Evolutionary conservation across 2,113 vertebrate genomes (phyloP).

Genomic region (Kryptolebias marmoratus): DNA sequence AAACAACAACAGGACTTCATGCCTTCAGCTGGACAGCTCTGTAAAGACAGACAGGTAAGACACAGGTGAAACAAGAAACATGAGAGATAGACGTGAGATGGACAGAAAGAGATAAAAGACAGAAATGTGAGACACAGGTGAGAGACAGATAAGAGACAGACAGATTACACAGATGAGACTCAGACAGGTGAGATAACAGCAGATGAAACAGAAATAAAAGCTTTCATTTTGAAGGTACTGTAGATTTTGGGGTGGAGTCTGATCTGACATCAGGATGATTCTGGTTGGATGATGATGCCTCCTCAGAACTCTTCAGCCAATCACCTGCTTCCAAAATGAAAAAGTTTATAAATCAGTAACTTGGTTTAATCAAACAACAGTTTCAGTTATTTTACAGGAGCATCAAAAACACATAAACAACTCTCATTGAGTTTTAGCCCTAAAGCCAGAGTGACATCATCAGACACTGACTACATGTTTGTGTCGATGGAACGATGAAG

Average conservation of each 20-base stretch:
- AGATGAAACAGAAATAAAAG: no score
- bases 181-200: constrained; percentile 12
- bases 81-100: not conserved
- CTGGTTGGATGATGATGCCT: not conserved
- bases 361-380: no score
- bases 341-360: not conserved
- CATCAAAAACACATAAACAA: not conserved
- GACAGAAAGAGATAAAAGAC: no score
- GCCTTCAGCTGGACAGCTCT: constrained; percentile 7
- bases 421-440: not conserved
- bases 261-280: not conserved
- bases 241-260: not conserved
- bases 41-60: not conserved
- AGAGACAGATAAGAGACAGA: not conserved
- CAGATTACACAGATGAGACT: not conserved
- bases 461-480: constrained; percentile 26
- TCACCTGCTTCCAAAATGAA: not conserved
- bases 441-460: not conserved
- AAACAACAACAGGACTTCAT: no score
- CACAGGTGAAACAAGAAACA: not conserved
- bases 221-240: constrained; percentile 7
- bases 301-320: constrained; percentile 11
- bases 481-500: constrained; percentile 44
- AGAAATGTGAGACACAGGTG: no score
- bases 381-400: not conserved